Evolutionary conservation across 2,113 vertebrate species (phyloP).

Genomic region (Ahaetulla prasina): DNA sequence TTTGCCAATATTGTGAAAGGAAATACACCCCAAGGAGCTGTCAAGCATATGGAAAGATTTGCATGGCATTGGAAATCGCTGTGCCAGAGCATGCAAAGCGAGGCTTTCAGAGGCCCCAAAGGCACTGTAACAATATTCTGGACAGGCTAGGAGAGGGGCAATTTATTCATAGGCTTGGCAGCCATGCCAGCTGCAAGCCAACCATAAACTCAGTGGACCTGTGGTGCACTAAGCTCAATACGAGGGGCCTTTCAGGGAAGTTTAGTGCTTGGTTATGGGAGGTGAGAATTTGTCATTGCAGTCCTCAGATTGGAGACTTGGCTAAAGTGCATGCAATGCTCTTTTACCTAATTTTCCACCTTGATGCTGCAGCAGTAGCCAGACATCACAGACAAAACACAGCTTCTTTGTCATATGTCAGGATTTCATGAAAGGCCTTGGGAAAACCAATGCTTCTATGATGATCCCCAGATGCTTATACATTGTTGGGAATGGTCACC

Average conservation of each 20-base stretch:
- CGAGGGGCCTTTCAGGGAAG: not conserved
- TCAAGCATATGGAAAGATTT: constrained; percentile 33
- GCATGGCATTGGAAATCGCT: constrained; percentile 20
- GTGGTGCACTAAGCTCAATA: not conserved
- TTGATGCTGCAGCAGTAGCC: not conserved
- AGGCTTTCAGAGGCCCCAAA: constrained; percentile 24
- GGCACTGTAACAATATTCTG: constrained; percentile 5
- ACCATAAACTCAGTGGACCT: not conserved
- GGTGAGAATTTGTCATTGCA: not conserved
- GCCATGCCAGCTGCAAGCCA: constrained; percentile 2
- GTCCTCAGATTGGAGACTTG: not conserved
- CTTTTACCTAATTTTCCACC: not conserved
- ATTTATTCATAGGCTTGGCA: constrained; percentile 20
- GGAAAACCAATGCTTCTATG: not conserved
- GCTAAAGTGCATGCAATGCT: not conserved
- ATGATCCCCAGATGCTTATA: not conserved
- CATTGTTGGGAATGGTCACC: not conserved
- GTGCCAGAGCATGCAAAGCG: constrained; percentile 29
- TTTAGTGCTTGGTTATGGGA: not conserved
- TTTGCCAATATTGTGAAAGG: not conserved
- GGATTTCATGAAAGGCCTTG: not conserved
- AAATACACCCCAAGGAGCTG: constrained; percentile 6
- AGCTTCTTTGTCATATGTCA: not conserved
- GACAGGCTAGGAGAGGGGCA: not conserved
- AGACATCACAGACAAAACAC: not conserved